Conservation (phyloP, 2,888 invertebrate species). For the Sussaba pulchella region DNA sequence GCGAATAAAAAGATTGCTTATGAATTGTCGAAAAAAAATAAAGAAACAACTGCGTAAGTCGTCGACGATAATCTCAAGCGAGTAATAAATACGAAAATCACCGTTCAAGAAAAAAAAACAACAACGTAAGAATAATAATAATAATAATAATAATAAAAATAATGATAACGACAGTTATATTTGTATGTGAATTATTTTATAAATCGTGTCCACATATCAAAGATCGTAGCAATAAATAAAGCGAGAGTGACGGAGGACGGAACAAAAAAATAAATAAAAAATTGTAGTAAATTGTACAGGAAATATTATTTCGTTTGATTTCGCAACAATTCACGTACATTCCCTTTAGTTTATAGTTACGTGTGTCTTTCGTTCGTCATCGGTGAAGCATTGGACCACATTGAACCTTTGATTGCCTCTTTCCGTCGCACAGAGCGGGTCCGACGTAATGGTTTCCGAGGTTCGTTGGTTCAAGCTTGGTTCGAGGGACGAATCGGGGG, state of each 20-base stretch:
- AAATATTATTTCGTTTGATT: conserved; percentile 20
- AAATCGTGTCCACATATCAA: conserved; percentile 80
- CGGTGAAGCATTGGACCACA: conserved; percentile 48
- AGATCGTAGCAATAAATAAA: conserved; percentile 75
- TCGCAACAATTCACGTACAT: background rate
- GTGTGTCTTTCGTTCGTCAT: conserved; percentile 42
- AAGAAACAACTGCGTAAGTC: background rate
- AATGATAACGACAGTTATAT: conserved; percentile 69
- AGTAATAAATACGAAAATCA: conserved; percentile 20
- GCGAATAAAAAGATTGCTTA: background rate
- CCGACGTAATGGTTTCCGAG: conserved; percentile 41
- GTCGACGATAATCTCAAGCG: conserved; percentile 4
- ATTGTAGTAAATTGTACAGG: conserved; percentile 17
- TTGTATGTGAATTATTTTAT: conserved; percentile 78
- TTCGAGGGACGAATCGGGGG: background rate
- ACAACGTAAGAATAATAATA: conserved; percentile 44
- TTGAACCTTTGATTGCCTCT: conserved; percentile 65
- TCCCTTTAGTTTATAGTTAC: conserved; percentile 28
- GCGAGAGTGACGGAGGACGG: background rate
- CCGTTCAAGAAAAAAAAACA: conserved; percentile 12
- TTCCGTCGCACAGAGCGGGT: conserved; percentile 47
- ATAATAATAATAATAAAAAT: conserved; percentile 42
- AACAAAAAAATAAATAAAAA: conserved; percentile 18
- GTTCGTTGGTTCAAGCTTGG: background rate
- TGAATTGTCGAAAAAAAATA: background rate